Evolutionary conservation across 2,113 vertebrate genomes (phyloP), one percentile per base, ranked within the genome.

Genomic region (Speoplatyrhinus poulsoni): DNA sequence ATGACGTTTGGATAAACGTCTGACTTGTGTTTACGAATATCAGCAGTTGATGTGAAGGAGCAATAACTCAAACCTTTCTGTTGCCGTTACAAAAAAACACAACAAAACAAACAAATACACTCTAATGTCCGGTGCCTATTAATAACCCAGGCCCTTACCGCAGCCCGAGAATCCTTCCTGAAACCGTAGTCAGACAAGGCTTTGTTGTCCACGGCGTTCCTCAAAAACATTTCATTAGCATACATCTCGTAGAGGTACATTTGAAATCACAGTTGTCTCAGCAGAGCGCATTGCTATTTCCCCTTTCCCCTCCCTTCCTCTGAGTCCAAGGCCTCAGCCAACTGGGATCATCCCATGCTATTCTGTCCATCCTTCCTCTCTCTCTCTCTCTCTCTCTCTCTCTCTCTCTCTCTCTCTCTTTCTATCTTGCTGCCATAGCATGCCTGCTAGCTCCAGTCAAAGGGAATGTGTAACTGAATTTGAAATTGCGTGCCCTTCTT

Each of bases 381-480:
- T 17, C 67, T 71, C 77, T 70, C 71, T 72, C 70, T 71, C 85
- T 85, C 83, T 69, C 73, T 83, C 53, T 74, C 79, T 71, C 81
- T 73, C 70, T 55, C 81, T 73, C 70, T 55, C 72, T 77, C 70
- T 49, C 71, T 82, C 76, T 75, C 72, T 67, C 68, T 71, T 79
- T 26, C 26, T 26, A 26, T 26, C 2, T 26, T 26, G 26, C 26
- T 26, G 26, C 77, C 36, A 41, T 68, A 71, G 67, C 84, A 79
- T 85, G 80, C 87, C 80, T 88, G 75, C 81, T 68, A 77, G 72
- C 87, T 82, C 85, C 82, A 91, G 90, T 92, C 91, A 93, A 92
- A 92, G 89, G 85, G 90, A 93, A 93, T 92, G 85, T 87, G 82
- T 88, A 90, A 92, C 89, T 93, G 90, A 91, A 92, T 92, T 90